Evolutionary conservation across 2,797 vertebrate species (phyloP).

Genomic region (Melanotaenia nigrans): DNA sequence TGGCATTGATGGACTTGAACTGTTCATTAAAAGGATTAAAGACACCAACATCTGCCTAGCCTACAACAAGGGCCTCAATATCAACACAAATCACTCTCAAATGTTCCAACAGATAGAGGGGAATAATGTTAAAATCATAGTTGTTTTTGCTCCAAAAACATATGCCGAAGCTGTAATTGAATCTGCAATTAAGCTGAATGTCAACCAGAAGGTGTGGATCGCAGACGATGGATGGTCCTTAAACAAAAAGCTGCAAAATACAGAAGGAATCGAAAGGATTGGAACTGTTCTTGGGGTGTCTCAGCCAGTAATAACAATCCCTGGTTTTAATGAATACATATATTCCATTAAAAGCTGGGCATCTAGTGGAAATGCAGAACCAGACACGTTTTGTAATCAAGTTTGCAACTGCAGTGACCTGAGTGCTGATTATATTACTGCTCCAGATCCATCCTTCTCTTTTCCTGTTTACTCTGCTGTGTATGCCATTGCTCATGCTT

Average conservation of each 20-base stretch:
- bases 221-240: constrained; percentile 84
- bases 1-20: constrained; percentile 64
- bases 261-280: constrained; percentile 74
- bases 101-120: constrained; percentile 69
- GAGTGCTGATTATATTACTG: constrained; percentile 14
- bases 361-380: constrained; percentile 1
- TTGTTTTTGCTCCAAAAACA: constrained; percentile 74
- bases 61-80: constrained; percentile 69
- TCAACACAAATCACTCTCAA: constrained; percentile 20
- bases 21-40: constrained; percentile 68
- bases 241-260: constrained; percentile 59
- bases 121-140: constrained; percentile 65
- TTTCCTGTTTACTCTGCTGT: constrained; percentile 83
- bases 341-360: constrained; percentile 10
- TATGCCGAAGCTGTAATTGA: constrained; percentile 67
- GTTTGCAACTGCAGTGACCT: constrained; percentile 70
- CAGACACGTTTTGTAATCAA: constrained; percentile 68
- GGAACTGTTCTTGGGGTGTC: constrained; percentile 85
- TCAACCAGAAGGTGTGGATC: constrained; percentile 87
- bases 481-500: constrained; percentile 83
- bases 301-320: constrained; percentile 56
- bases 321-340: constrained; percentile 78
- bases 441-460: constrained; percentile 59
- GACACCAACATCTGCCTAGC: constrained; percentile 78
- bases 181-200: constrained; percentile 75